A percentile compares a stretch with the other conserved stretches of the same genome.
These are phyloP conservation scores for Synanthedon myopaeformis DNA, from an alignment of 2,888 invertebrate species.

Conservation along the genomic window DNA sequence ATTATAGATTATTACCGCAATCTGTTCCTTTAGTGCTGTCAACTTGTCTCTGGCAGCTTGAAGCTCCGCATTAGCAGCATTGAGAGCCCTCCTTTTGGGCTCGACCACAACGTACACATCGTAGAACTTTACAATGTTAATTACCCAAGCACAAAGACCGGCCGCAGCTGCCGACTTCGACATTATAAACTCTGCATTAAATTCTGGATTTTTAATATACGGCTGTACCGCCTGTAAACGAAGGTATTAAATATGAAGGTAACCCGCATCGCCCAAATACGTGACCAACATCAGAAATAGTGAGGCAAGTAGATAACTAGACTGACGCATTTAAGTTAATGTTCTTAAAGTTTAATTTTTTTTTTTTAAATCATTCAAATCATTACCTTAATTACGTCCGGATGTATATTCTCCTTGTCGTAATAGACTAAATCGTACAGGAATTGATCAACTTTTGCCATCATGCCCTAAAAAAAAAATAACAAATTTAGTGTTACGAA, in stretches of 20 bases:
- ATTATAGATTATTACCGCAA: not conserved
- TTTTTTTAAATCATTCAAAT: too few relatives aligned
- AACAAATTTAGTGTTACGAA: not conserved
- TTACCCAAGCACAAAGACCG: constrained; percentile 94
- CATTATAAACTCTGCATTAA: constrained; percentile 84
- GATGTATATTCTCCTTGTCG: constrained; percentile 93
- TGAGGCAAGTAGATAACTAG: too few relatives aligned
- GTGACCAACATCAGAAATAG: too few relatives aligned
- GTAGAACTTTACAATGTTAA: constrained; percentile 91
- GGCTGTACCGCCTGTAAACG: constrained; percentile 57
- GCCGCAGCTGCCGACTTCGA: constrained; percentile 92
- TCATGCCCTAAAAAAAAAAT: constrained; percentile 70
- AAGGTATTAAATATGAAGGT: not conserved
- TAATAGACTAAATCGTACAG: constrained; percentile 85
- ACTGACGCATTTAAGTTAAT: not conserved
- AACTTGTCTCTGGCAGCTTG: constrained; percentile 85
- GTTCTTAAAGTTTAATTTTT: too few relatives aligned
- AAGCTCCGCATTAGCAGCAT: constrained; percentile 86
- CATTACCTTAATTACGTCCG: constrained; percentile 90
- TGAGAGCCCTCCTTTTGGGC: constrained; percentile 88
- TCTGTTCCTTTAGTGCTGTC: constrained; percentile 61
- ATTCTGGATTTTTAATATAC: constrained; percentile 79
- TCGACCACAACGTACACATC: constrained; percentile 92
- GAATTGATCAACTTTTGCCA: constrained; percentile 92
- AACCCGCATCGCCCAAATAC: too few relatives aligned